A percentile compares a stretch with the other conserved stretches of the same genome.
phyloP scores from a whole-genome alignment of 2,888 invertebrate species.

The Asteroscopus sphinx region DNA sequence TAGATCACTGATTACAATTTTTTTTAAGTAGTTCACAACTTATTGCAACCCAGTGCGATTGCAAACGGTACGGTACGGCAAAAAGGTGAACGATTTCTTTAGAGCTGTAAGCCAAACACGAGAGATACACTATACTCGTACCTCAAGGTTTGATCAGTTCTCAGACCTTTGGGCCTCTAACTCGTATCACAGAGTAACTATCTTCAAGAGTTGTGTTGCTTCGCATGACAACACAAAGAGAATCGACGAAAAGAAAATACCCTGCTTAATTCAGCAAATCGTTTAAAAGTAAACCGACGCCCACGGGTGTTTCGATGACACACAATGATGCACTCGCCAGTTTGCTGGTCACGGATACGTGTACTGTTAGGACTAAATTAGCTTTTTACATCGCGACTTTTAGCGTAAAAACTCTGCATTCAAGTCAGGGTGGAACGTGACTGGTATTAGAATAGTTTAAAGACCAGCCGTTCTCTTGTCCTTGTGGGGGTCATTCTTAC shows the following conservation, averaged over 20 bases:
- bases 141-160: too few species aligned
- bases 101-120: too few species aligned
- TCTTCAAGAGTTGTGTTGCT: too few species aligned
- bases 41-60: too few species aligned
- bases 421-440: conserved; percentile 24
- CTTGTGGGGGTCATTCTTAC: conserved; percentile 22
- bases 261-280: conserved; percentile 11
- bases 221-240: too few species aligned
- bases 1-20: too few species aligned
- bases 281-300: conserved; percentile 22
- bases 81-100: too few species aligned
- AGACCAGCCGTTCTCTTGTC: conserved; percentile 8
- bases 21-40: too few species aligned
- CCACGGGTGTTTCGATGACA: conserved; percentile 36
- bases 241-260: background rate
- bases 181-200: too few species aligned
- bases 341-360: conserved; percentile 31
- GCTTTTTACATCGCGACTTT: conserved; percentile 31
- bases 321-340: conserved; percentile 48
- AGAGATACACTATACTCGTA: too few species aligned
- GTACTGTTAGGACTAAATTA: conserved; percentile 29
- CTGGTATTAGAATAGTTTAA: conserved; percentile 1
- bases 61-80: too few species aligned
- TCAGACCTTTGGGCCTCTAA: too few species aligned
- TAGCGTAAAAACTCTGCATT: conserved; percentile 31